Base-by-base conservation (phyloP, 2,888 invertebrate genomes). In the Callosobruchus maculatus region DNA sequence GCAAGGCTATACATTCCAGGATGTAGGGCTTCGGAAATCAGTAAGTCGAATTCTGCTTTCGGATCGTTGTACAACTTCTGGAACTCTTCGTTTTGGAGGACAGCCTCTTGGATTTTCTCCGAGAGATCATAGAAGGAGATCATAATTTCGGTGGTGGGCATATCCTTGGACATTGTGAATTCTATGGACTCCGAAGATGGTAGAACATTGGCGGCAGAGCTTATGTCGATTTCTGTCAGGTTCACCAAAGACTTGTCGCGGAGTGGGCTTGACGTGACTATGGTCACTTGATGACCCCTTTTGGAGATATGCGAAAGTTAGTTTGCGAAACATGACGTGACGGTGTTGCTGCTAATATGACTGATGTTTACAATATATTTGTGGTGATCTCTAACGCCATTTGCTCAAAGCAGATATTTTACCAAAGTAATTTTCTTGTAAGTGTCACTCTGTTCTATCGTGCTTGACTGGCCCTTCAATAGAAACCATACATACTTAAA, bases 281-380 rank as follows among this genome's bases (percentile, higher is more conserved):
- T 81, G 0, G 88, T 85, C 0, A 90, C 73, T 71, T 89, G 82
- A 76, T 90, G 90, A 13, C 89, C 90, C 21, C 68, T 49, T 49
- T 49, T 49, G 18, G 18, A 13, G 49, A 49, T 13, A 49, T 1
- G 18, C 9, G 13, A 13, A 49, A 13, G 49, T 49, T 49, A 49
- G 49, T 49, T 1, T 26, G 3, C 26, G 26, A 26, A 26, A 7
- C 26, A 26, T 26, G n/a, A n/a, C n/a, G 26, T 26, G 7, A 26
- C 7, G 2, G 26, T 26, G 26, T 26, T 26, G n/a, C n/a, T n/a
- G n/a, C n/a, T n/a, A n/a, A n/a, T n/a, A n/a, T n/a, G n/a, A n/a
- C n/a, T n/a, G n/a, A n/a, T n/a, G n/a, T n/a, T n/a, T n/a, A n/a
- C n/a, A n/a, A n/a, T n/a, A n/a, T n/a, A n/a, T n/a, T n/a, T n/a